Evolutionary conservation across 1,140 invertebrate genomes (phyloP).

Genomic region (Drosophila elegans): DNA sequence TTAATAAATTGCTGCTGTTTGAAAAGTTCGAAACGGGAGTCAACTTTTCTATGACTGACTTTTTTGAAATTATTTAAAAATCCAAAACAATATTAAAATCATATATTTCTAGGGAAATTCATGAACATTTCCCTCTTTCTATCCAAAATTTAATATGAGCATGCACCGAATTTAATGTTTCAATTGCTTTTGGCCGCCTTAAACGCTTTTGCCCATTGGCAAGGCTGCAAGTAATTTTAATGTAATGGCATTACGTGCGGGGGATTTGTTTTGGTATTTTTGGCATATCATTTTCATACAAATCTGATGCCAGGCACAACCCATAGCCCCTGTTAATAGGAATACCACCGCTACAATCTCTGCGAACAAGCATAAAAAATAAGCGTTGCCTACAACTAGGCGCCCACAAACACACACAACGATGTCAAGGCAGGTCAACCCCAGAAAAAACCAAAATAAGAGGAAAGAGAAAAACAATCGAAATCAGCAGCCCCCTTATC

Average conservation of each 20-base stretch:
- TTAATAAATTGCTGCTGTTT: constrained; percentile 38
- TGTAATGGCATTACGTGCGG: constrained; percentile 75
- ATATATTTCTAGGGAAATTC: neutral
- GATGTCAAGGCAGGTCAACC: constrained; percentile 52
- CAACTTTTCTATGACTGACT: constrained; percentile 37
- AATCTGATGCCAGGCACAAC: constrained; percentile 58
- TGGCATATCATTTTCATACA: constrained; percentile 70
- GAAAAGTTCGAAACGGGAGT: constrained; percentile 47
- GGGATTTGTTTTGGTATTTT: constrained; percentile 42
- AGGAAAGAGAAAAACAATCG: constrained; percentile 62
- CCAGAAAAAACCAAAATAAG: constrained; percentile 14
- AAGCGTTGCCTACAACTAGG: constrained; percentile 49
- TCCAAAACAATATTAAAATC: too few species aligned
- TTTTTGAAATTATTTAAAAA: constrained; percentile 2
- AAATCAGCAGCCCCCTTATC: constrained; percentile 57
- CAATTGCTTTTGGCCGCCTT: constrained; percentile 30
- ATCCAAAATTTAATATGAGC: constrained; percentile 5
- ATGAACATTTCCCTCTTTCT: neutral
- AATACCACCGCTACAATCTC: constrained; percentile 38
- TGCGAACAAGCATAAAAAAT: constrained; percentile 51
- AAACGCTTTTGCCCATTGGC: constrained; percentile 30
- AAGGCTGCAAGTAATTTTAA: constrained; percentile 70
- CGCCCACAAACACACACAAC: constrained; percentile 7
- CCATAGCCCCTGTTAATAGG: constrained; percentile 28
- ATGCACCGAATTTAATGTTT: constrained; percentile 26